Evolutionary conservation across 2,888 invertebrate genomes (phyloP), one percentile per base, ranked within the genome.

Genomic region (Acholoe squamosa): DNA sequence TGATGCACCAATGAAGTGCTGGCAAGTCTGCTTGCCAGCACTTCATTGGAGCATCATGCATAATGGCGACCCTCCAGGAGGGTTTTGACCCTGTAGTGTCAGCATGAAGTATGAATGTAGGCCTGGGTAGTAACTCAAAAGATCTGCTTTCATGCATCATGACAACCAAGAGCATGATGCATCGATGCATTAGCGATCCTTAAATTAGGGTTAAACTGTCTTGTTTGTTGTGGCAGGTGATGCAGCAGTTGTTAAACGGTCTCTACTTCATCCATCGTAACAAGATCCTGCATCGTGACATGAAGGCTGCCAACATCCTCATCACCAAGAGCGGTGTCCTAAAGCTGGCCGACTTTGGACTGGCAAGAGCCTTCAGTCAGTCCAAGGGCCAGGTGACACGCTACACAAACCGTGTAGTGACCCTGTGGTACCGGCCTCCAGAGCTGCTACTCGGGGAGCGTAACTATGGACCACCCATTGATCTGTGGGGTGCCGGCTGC

Each of bases 261-360:
- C 96, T 99, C 0, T 99, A 98, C 96, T 99, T 98, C 94, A 99
- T 99, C 94, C 99, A 99, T 95, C 98, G 98, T 94, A 99, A 98
- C 95, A 99, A 95, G 90, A 94, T 96, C 56, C 92, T 95, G 16
- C 95, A 95, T 91, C 91, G 95, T 61, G 99, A 99, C 94, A 99
- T 99, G 99, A 99, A 99, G 96, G 99, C 99, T 14, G 99, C 99
- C 0, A 99, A 99, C 96, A 99, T 99, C 52, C 96, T 99, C 22
- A 98, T 99, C 91, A 99, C 99, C 0, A 99, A 99, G 95, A 98
- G 98, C 95, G 99, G 96, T 10, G 93, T 94, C 1, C 96, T 99
- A 0, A 99, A 99, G 96, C 96, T 99, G 91, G 99, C 99, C 0
- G 99, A 99, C 96, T 99, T 99, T 96, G 99, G 99, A 90, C 96